These are phyloP conservation scores for Ichneumoninae sp. DNA, from an alignment of 2,888 invertebrate species.

Conservation along the genomic window DNA sequence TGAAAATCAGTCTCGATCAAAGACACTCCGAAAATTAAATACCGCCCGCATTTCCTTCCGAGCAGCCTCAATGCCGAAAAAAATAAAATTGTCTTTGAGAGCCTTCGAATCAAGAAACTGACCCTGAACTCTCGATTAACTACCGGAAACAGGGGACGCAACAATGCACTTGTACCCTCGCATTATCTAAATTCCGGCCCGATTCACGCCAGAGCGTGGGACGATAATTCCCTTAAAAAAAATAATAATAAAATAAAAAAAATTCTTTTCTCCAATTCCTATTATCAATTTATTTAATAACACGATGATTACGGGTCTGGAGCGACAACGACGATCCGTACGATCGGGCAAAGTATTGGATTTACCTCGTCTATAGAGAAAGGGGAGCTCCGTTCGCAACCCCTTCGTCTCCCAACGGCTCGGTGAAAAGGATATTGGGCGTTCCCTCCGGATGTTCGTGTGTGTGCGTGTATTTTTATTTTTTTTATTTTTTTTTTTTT, in stretches of 20 bases:
- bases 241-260: neutral
- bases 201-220: constrained; percentile 48
- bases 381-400: constrained; percentile 42
- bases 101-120: neutral
- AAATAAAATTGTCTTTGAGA: too few species aligned
- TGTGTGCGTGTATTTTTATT: too few species aligned
- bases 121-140: neutral
- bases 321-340: neutral
- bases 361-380: constrained; percentile 4
- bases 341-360: constrained; percentile 32
- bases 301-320: constrained; percentile 54
- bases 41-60: too few species aligned
- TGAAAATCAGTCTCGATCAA: too few species aligned
- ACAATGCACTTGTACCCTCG: constrained; percentile 22
- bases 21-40: too few species aligned
- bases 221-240: constrained; percentile 14
- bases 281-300: constrained; percentile 46
- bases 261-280: constrained; percentile 27
- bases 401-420: constrained; percentile 51
- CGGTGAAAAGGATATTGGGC: constrained; percentile 77
- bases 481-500: constrained; percentile 49
- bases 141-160: constrained; percentile 56
- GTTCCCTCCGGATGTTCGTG: constrained; percentile 78
- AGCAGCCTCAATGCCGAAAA: too few species aligned
- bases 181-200: constrained; percentile 47